Evolutionary conservation across 2,797 vertebrate genomes (phyloP), one percentile per base, ranked within the genome.

Genomic region (Myotis findleyi): DNA sequence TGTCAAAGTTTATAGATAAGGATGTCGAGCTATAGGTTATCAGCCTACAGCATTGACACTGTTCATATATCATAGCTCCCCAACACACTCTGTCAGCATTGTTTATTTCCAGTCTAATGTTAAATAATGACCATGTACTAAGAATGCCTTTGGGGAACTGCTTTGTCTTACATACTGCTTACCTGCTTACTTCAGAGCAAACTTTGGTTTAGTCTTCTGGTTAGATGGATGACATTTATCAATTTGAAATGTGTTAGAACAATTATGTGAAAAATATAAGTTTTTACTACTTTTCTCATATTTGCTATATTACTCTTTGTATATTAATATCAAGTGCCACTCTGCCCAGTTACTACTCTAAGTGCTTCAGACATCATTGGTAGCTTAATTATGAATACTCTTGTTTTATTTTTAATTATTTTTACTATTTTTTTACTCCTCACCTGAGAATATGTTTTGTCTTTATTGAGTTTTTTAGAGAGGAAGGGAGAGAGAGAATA

Each of bases 51-150:
- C 90, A 94, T 20, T 97, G 96, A 97, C 98, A 98, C 66, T 66
- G 72, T 97, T 97, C 97, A 98, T 98, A 98, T 81, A 98, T 98
- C 98, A 98, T 47, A 96, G 90, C 92, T 97, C 93, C 95, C 92
- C 97, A 97, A 97, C 96, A 97, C 53, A 96, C 94, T 95, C 95
- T 97, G 94, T 97, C 98, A 98, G 95, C 94, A 95, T 89, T 98
- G 97, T 98, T 98, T 98, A 98, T 98, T 98, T 98, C 97, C 97
- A 97, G 96, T 95, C 96, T 96, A 87, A 86, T 97, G 86, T 98
- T 98, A 98, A 98, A 98, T 98, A 98, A 98, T 98, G 97, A 97
- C 95, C 94, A 83, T 94, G 97, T 97, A 97, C 89, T 96, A 98
- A 96, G 96, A 98, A 97, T 91, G 96, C 97, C 98, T 98, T 97